Evolutionary conservation across 1,140 invertebrate species (phyloP), one percentile per base, ranked within the genome.

Genomic region (Ceratosolen fusciceps): DNA sequence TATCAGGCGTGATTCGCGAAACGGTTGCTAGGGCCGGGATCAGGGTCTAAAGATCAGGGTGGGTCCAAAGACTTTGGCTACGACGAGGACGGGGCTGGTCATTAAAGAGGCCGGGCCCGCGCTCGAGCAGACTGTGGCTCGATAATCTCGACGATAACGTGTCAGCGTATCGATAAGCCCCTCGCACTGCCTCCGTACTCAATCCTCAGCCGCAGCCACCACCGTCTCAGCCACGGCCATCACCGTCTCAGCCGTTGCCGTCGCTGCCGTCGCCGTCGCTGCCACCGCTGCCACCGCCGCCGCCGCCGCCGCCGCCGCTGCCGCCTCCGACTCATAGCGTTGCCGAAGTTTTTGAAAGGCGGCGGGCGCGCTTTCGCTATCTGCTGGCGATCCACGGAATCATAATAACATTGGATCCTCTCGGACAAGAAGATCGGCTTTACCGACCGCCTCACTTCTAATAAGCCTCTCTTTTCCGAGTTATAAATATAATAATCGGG

Each of bases 321-420:
- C n/a, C n/a, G n/a, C n/a, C n/a, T n/a, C n/a, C n/a, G n/a, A n/a
- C n/a, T n/a, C n/a, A n/a, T 43, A 19, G 16, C 3, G 47, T 52
- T 72, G 26, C 0, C 16, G 49, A 54, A n/a, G 31, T 37, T 72
- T 37, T 24, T 56, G 21, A 31, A 19, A 29, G 3, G 0, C n/a
- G n/a, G n/a, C n/a, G n/a, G n/a, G n/a, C 16, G 56, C 16, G 37
- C 34, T 49, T 60, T 74, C 56, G 72, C 37, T 60, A 58, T 74
- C 72, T 74, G n/a, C 72, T 60, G 72, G 72, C 29, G n/a, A 43
- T 60, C 10, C 2, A 24, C 54, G 9, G 37, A 74, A 74, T 71
- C 31, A 52, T 12, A 47, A 47, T 52, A 71, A 52, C 1, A n/a
- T 52, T 71, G 19, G n/a, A 71, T 52, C 29, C 9, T 29, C 19